Base-by-base conservation (phyloP, 1,140 invertebrate genomes). In the Calephelis virginiensis region DNA sequence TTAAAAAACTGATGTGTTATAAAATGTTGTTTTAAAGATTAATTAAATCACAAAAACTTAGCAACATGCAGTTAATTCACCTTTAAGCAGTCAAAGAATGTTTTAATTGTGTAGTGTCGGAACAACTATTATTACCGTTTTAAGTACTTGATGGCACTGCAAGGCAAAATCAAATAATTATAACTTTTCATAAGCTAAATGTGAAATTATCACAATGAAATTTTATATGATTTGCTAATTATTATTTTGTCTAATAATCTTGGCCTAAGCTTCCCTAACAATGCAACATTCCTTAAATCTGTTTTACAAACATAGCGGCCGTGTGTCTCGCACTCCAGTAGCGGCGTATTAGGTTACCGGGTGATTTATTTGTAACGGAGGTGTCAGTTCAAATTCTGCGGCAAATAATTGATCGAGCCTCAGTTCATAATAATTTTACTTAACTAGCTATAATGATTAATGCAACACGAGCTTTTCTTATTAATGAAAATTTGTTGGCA, bases 391-490 rank as follows among this genome's bases (percentile, higher is more conserved):
- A 69, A 64, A 76, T 74, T 71, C 64, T 71, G 50, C 64, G 12
- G 53, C 64, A 71, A 67, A 40, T 73, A 80, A 84, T 83, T 87
- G 84, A 87, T 83, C 77, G 75, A 77, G 61, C 38, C 17, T 61
- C 53, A 64, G 68, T 72, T 78, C 76, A 82, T 81, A 81, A 83
- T 81, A 81, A 83, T 80, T 79, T 82, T 69, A 75, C 71, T 76
- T 78, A 78, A 80, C 73, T 66, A 67, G 68, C 62, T 61, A 60
- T 65, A 53, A 74, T 82, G 80, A 86, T 83, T 82, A 79, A 85
- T 85, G 72, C 59, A 66, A 49, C 66, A 48, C 61, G 50, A 49
- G 50, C 49, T 65, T 65, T 56, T 49, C 37, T 64, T 64, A 59
- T 59, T 40, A 50, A 53, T 53, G 49, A 37, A 45, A 56, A 43